phyloP scores from a whole-genome alignment of 35 echinoderm and acorn worm species.

The Strongylocentrotus purpuratus region DNA sequence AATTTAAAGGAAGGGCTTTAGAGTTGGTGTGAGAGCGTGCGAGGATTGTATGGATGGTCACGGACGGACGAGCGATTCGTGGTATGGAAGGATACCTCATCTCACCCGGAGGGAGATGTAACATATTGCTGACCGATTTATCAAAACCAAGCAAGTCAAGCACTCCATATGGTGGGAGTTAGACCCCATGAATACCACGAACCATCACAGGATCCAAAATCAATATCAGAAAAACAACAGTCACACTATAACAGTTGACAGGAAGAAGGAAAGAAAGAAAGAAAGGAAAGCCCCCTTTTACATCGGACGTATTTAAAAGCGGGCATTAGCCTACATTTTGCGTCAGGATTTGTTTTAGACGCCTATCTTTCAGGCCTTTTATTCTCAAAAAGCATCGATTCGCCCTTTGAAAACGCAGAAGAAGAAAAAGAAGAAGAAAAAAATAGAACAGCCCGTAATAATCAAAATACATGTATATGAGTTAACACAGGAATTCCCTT shows the following conservation, averaged over 20 bases:
- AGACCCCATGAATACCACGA: conserved; percentile 20
- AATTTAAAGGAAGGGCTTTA: conserved; percentile 58
- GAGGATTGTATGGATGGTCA: conserved; percentile 58
- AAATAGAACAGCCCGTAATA: too few relatives aligned
- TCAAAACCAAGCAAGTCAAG: conserved; percentile 29
- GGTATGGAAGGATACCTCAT: neutral
- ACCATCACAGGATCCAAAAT: neutral
- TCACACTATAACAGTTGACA: neutral
- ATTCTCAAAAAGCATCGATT: too few relatives aligned
- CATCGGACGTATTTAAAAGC: neutral
- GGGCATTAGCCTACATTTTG: neutral
- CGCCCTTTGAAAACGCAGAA: too few relatives aligned
- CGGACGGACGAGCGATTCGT: conserved; percentile 43
- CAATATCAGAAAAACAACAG: conserved; percentile 20
- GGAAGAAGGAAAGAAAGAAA: neutral
- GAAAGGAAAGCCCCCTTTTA: neutral
- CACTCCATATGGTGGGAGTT: conserved; percentile 26
- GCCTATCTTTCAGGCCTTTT: too few relatives aligned
- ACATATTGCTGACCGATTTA: conserved; percentile 42
- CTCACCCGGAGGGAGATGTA: conserved; percentile 23
- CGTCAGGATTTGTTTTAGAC: neutral
- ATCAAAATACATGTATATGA: too few relatives aligned
- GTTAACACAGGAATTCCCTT: too few relatives aligned
- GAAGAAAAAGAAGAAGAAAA: too few relatives aligned
- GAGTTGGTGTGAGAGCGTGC: conserved; percentile 45